Conservation (phyloP, 1,140 invertebrate species). For the Stegodyphus dumicola region DNA sequence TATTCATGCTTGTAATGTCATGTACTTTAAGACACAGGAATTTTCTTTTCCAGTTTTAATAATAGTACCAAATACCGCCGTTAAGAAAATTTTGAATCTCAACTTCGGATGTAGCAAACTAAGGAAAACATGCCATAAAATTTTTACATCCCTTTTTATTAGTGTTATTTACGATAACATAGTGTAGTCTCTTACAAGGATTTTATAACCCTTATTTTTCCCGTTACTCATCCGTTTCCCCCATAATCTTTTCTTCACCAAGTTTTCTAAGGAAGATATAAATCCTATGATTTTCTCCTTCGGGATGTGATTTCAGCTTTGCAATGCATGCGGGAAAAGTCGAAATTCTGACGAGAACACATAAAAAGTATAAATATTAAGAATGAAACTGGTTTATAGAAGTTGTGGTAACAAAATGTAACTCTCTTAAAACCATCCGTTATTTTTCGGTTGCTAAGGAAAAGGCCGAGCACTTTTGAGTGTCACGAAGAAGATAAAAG, state of each 20-base stretch:
- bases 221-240: background rate
- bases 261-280: background rate
- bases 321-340: background rate
- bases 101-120: too few relatives aligned
- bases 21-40: too few relatives aligned
- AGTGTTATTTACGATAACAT: slow-evolving; percentile 16
- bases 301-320: slow-evolving; percentile 25
- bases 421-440: too few relatives aligned
- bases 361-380: background rate
- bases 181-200: background rate
- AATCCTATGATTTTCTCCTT: slow-evolving; percentile 12
- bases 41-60: too few relatives aligned
- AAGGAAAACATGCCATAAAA: slow-evolving; percentile 33
- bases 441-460: too few relatives aligned
- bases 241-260: slow-evolving; percentile 10
- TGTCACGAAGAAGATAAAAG: too few relatives aligned
- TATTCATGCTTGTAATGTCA: too few relatives aligned
- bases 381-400: background rate
- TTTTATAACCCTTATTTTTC: slow-evolving; percentile 12
- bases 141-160: slow-evolving; percentile 26
- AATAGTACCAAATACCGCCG: too few relatives aligned
- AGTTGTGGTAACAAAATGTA: too few relatives aligned
- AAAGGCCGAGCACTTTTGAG: too few relatives aligned
- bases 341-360: background rate
- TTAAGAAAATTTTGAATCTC: too few relatives aligned